These are phyloP conservation scores for Pseudococcus longispinus DNA, from an alignment of 2,888 invertebrate species.

Conservation along the genomic window DNA sequence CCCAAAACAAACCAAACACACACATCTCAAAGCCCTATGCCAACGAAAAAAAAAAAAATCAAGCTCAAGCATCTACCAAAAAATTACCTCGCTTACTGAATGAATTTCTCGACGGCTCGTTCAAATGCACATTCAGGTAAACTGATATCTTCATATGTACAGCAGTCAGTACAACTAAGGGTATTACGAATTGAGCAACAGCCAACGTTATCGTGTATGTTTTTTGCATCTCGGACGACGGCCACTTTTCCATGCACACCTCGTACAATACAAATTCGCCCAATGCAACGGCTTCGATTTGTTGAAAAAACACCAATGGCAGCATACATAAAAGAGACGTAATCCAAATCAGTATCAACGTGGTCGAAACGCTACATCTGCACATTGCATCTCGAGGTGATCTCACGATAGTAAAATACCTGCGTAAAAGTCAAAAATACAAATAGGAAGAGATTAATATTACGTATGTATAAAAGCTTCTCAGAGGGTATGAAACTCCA, in stretches of 20 bases:
- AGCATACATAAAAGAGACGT: slow-evolving; percentile 64
- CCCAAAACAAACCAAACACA: no score
- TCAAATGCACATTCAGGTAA: slow-evolving; percentile 62
- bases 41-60: background rate
- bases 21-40: background rate
- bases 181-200: slow-evolving; percentile 65
- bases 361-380: slow-evolving; percentile 62
- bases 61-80: background rate
- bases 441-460: background rate
- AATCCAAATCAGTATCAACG: slow-evolving; percentile 65
- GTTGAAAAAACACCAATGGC: slow-evolving; percentile 64
- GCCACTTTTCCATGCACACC: slow-evolving; percentile 63
- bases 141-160: slow-evolving; percentile 65
- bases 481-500: background rate
- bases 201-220: slow-evolving; percentile 64
- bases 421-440: slow-evolving; percentile 58
- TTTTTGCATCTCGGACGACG: slow-evolving; percentile 60
- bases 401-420: slow-evolving; percentile 64
- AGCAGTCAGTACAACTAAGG: slow-evolving; percentile 64
- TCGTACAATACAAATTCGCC: slow-evolving; percentile 62
- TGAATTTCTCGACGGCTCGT: slow-evolving; percentile 59
- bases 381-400: slow-evolving; percentile 59
- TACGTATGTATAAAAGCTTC: background rate
- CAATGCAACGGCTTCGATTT: slow-evolving; percentile 61
- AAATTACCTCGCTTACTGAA: slow-evolving; percentile 60